phyloP scores from a whole-genome alignment of 2,113 vertebrate genomes.

The Myrmophylax atrothorax region DNA sequence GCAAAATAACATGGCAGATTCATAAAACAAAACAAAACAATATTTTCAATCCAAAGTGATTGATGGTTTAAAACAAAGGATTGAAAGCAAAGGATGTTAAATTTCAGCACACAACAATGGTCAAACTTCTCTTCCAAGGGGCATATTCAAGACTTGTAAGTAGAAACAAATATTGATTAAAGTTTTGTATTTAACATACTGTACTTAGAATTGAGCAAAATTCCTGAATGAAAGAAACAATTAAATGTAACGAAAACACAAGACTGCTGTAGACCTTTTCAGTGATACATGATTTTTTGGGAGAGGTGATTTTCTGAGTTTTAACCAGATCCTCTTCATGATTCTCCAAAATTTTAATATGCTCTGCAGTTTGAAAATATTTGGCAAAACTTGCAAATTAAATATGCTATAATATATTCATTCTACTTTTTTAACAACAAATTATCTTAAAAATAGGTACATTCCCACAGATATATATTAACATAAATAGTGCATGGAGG shows the following conservation, averaged over 20 bases:
- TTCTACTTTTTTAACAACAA: neutral
- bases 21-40: neutral
- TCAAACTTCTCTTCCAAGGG: neutral
- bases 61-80: neutral
- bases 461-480: neutral
- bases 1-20: neutral
- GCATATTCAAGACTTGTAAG: neutral
- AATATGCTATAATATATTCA: neutral
- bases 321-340: neutral
- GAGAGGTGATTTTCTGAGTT: neutral
- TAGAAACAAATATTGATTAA: neutral
- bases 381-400: neutral
- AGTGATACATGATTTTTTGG: neutral
- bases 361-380: neutral
- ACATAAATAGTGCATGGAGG: neutral
- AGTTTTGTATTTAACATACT: neutral
- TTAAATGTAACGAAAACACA: neutral
- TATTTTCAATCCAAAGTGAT: neutral
- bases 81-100: neutral
- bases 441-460: neutral
- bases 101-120: neutral
- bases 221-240: neutral
- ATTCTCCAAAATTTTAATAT: neutral
- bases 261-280: neutral
- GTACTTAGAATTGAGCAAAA: neutral